phyloP scores from a whole-genome alignment of 2,113 vertebrate genomes.

The Prietella phreatophila region DNA sequence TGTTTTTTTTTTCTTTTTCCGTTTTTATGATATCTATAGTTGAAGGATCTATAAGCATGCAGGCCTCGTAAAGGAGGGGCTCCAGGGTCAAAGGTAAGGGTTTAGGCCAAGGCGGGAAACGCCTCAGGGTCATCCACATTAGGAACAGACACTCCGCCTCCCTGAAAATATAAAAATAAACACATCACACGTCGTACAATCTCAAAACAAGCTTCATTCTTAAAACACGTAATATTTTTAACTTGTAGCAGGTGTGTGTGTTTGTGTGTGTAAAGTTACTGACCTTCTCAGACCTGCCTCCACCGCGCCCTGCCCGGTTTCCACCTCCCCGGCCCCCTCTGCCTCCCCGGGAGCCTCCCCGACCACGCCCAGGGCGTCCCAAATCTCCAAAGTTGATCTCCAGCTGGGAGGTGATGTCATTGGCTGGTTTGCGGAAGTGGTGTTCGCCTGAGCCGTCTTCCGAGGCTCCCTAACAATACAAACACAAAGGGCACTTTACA shows the following conservation, averaged over 20 bases:
- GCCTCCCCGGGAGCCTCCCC: constrained; percentile 87
- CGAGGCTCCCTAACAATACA: constrained; percentile 66
- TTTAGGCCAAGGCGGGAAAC: constrained; percentile 95
- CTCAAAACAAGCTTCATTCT: background rate
- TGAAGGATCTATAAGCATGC: constrained; percentile 98
- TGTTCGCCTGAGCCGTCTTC: constrained; percentile 88
- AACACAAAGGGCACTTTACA: background rate
- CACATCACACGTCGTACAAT: background rate
- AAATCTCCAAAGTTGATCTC: constrained; percentile 99
- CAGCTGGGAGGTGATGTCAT: constrained; percentile 98
- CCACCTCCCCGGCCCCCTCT: constrained; percentile 81
- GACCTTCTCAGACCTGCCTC: constrained; percentile 93
- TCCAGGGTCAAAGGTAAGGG: constrained; percentile 76
- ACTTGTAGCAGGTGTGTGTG: too few species aligned
- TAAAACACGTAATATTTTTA: background rate
- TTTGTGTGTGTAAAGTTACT: constrained; percentile 21
- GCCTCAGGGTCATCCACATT: constrained; percentile 99
- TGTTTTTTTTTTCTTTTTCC: constrained; percentile 49
- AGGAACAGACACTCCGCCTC: constrained; percentile 89
- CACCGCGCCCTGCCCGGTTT: constrained; percentile 63
- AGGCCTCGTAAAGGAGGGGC: constrained; percentile 90
- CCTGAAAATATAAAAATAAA: constrained; percentile 68
- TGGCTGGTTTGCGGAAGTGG: constrained; percentile 97
- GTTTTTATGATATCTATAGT: constrained; percentile 79
- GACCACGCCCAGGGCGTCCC: constrained; percentile 92